Evolutionary conservation across 2,888 invertebrate genomes (phyloP).

Genomic region (Noctua comes): DNA sequence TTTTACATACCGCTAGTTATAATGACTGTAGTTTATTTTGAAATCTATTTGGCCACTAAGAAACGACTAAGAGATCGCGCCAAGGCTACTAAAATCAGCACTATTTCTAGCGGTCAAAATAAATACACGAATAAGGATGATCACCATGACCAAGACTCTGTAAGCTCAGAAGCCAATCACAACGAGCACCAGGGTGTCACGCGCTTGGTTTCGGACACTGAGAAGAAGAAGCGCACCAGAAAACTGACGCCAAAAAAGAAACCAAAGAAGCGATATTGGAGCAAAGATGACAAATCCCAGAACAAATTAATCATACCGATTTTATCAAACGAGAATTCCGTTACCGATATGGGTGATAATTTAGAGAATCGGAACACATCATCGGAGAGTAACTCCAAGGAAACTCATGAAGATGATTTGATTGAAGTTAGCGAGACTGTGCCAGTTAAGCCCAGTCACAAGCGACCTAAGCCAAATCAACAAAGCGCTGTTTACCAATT

Average conservation of each 20-base stretch:
- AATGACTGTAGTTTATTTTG: slow-evolving; percentile 98
- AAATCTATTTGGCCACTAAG: slow-evolving; percentile 98
- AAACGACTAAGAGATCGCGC: slow-evolving; percentile 95
- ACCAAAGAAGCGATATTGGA: slow-evolving; percentile 90
- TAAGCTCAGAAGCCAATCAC: slow-evolving; percentile 95
- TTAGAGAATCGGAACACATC: slow-evolving; percentile 85
- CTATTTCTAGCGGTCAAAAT: slow-evolving; percentile 89
- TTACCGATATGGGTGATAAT: slow-evolving; percentile 83
- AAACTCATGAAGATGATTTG: slow-evolving; percentile 84
- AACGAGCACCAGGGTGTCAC: slow-evolving; percentile 91
- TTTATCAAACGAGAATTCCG: slow-evolving; percentile 86
- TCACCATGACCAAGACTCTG: slow-evolving; percentile 93
- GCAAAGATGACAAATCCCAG: slow-evolving; percentile 86
- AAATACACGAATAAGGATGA: slow-evolving; percentile 83
- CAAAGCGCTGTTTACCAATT: slow-evolving; percentile 94
- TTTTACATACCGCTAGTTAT: slow-evolving; percentile 98
- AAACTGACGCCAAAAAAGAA: slow-evolving; percentile 87
- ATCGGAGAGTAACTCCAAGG: slow-evolving; percentile 88
- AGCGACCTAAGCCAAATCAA: slow-evolving; percentile 77
- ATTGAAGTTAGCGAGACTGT: slow-evolving; percentile 79
- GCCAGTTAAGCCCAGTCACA: slow-evolving; percentile 74
- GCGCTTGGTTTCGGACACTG: slow-evolving; percentile 79
- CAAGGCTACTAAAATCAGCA: slow-evolving; percentile 94
- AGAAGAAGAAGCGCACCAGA: slow-evolving; percentile 83
- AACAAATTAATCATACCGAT: slow-evolving; percentile 88